Evolutionary conservation across 1,140 invertebrate species (phyloP).

Genomic region (Heliconius hewitsoni): DNA sequence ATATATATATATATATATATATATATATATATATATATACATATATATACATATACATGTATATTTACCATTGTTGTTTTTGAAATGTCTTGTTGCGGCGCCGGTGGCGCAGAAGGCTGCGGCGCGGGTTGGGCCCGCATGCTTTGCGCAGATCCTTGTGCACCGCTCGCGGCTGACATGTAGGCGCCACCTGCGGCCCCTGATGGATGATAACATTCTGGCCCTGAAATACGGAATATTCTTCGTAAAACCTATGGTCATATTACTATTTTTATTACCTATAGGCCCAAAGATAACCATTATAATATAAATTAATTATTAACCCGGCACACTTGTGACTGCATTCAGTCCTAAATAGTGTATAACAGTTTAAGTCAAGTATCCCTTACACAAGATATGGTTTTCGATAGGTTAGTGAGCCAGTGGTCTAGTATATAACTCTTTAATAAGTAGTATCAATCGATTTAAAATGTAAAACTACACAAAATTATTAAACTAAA

Average conservation of each 20-base stretch:
- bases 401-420: too few relatives aligned
- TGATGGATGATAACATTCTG: conserved; percentile 69
- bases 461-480: too few relatives aligned
- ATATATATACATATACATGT: neutral
- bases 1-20: too few relatives aligned
- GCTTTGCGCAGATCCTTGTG: conserved; percentile 48
- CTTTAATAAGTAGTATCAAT: too few relatives aligned
- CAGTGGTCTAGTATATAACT: too few relatives aligned
- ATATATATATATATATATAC: too few relatives aligned
- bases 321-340: too few relatives aligned
- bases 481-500: too few relatives aligned
- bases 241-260: neutral
- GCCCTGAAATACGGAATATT: conserved; percentile 45
- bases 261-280: neutral
- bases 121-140: conserved; percentile 59
- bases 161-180: conserved; percentile 54
- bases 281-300: neutral
- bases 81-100: conserved; percentile 65
- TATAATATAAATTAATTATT: neutral
- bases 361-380: too few relatives aligned
- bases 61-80: conserved; percentile 64
- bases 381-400: too few relatives aligned
- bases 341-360: too few relatives aligned
- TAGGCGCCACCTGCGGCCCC: conserved; percentile 55
- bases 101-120: conserved; percentile 67